Base-by-base conservation (phyloP, 1,140 invertebrate genomes). In the Scaptomyza pallida region DNA sequence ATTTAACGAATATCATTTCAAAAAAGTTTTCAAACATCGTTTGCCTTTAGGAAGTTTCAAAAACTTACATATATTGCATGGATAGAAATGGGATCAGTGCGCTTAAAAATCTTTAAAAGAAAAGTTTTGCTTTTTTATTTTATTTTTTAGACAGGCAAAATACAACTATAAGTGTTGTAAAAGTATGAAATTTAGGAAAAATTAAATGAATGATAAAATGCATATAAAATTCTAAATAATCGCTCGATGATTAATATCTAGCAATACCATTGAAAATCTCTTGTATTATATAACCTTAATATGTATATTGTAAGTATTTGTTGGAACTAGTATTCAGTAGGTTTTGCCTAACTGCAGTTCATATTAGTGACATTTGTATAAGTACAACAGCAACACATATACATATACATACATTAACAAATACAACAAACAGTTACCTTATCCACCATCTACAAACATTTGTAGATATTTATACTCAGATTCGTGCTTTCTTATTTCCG, bases 401-500 rank as follows among this genome's bases (percentile, higher is more conserved):
- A 56, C 33, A 23, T 15, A 47, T 21, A 50, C 30, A 41, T 35
- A 54, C 13, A 69, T 33, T 51, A 16, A 26, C 12, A 48, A 15
- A 43, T 52, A 67, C 35, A 17, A 37, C 40, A 41, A 12, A 63
- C 44, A 69, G 35, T 23, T 55, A 16, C 41, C 17, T 37, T 10
- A 48, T 26, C 26, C 6, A n/a, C 37, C 52, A 57, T 41, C 63
- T 50, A 41, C 50, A 37, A 19, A 62, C 26, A 55, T 21, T 33
- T 19, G 33, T 37, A 48, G 37, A 57, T 43, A 52, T 33, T 54
- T 16, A 35, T 41, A 77, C 60, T 67, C 48, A 37, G 41, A 57
- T 43, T 71, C 60, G 15, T 65, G 78, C 78, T 82, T 82, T 82
- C 73, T 82, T 81, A 77, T 40, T 61, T 63, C 62, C 75, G 21